These are phyloP conservation scores for Hydrozoanthus gracilis DNA, from an alignment of 92 coral and sea anemone species.

Conservation along the genomic window DNA sequence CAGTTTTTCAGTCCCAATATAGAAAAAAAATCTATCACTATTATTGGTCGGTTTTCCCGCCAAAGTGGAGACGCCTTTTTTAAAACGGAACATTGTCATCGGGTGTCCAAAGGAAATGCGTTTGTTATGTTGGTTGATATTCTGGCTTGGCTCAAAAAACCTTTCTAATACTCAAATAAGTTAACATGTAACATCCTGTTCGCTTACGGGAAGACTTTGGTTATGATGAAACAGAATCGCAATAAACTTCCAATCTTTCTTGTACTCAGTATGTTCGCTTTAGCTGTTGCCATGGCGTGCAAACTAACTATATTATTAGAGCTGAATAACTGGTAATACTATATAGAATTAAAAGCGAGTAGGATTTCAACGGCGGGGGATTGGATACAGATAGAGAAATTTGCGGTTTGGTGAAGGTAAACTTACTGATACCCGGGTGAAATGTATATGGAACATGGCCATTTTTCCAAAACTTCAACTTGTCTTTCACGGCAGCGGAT, in stretches of 20 bases:
- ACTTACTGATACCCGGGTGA: conserved; percentile 34
- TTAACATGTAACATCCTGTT: neutral
- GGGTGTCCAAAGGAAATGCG: conserved; percentile 11
- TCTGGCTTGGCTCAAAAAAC: neutral
- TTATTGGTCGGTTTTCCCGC: neutral
- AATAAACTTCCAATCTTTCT: too few species aligned
- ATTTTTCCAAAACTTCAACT: conserved; percentile 26
- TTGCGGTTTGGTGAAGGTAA: neutral
- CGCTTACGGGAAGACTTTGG: neutral
- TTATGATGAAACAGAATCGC: too few species aligned
- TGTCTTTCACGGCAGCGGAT: conserved; percentile 12
- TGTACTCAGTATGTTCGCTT: too few species aligned
- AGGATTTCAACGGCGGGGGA: too few species aligned
- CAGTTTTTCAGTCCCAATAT: too few species aligned
- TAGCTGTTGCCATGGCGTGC: too few species aligned
- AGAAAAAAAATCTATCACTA: neutral
- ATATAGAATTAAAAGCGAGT: neutral
- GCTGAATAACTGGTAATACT: neutral
- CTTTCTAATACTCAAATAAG: neutral
- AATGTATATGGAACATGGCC: conserved; percentile 40
- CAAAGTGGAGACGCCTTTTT: conserved; percentile 11
- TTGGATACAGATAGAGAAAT: neutral
- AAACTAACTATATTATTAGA: too few species aligned
- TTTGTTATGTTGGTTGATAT: neutral
- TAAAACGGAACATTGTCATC: neutral